Percentiles rank a stretch among this genome's conserved stretches.
phyloP scores from a whole-genome alignment of 2,113 vertebrate species.

The Triplophysa dalaica region DNA sequence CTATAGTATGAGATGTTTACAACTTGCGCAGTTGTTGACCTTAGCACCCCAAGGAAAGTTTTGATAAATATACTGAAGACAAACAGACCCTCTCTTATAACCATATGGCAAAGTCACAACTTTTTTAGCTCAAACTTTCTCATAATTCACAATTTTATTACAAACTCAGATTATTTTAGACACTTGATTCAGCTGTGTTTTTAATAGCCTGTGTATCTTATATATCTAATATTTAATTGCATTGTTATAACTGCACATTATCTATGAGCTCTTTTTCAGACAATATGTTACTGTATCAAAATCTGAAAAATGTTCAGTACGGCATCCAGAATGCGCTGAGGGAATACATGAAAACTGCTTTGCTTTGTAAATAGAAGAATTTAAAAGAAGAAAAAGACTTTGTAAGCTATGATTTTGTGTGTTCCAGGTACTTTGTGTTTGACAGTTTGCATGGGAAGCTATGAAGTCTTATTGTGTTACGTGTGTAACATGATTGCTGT shows the following conservation, averaged over 20 bases:
- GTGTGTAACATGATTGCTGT: conserved; percentile 23
- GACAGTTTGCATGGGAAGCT: conserved; percentile 26
- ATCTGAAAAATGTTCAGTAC: not conserved
- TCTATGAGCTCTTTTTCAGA: not conserved
- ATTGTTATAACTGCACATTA: not conserved
- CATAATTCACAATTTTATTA: conserved; percentile 1
- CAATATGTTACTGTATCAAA: not conserved
- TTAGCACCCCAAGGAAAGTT: not conserved
- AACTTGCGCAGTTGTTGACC: not conserved
- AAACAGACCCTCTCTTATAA: not conserved
- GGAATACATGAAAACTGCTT: conserved; percentile 2
- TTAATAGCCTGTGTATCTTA: conserved; percentile 18
- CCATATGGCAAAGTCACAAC: not conserved
- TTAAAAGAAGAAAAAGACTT: not conserved
- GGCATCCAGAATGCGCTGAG: not conserved
- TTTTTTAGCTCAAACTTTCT: not conserved
- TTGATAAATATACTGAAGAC: not conserved
- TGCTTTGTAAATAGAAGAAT: conserved; percentile 21
- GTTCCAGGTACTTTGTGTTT: not conserved
- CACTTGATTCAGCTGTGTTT: conserved; percentile 3
- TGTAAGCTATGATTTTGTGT: not conserved
- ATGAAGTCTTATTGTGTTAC: conserved; percentile 14
- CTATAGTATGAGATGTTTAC: conserved; percentile 18
- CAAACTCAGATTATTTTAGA: not conserved
- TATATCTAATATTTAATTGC: conserved; percentile 13